Evolutionary conservation across 1,140 invertebrate genomes (phyloP), one percentile per base, ranked within the genome.

Genomic region (Drosophila bipectinata): DNA sequence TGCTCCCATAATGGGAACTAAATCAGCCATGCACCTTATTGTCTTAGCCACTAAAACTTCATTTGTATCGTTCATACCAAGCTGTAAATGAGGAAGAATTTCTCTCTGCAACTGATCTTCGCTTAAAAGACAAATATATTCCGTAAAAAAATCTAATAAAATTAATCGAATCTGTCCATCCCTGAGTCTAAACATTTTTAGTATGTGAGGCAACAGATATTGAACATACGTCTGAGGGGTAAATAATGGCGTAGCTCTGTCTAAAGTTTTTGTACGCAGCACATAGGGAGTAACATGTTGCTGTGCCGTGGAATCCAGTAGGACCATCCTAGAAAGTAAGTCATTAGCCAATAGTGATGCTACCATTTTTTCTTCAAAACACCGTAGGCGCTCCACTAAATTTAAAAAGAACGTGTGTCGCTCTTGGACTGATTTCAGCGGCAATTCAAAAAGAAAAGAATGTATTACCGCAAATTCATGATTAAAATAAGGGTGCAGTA

Each of bases 391-490:
- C 39, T 93, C 92, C 30, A 94, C 92, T 72, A 96, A 93, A 90
- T 80, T 94, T 90, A 92, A 91, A 88, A 98, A 98, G 91, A 98
- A 98, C 55, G 94, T 90, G 69, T 94, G 93, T 89, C 95, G 97
- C 80, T 97, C 96, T 41, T 92, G 92, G 72, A 95, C 94, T 58
- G 92, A 93, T 92, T 97, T 97, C 9, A 97, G 76, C 4, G 97
- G 95, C 54, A 98, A 92, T 85, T 97, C 96, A 74, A 94, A 94
- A 1, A 98, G 92, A 92, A 97, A 97, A 62, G 94, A 95, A 91
- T 97, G 94, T 78, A 97, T 96, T 15, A 94, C 92, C 67, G 98
- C 95, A 90, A 98, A 97, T 79, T 97, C 95, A 91, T 97, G 95
- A 73, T 95, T 95, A 68, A 97, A 97, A 90, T 96, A 96, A 15